Conservation (phyloP, 2,888 invertebrate species). For the Drosophila macrospina region DNA sequence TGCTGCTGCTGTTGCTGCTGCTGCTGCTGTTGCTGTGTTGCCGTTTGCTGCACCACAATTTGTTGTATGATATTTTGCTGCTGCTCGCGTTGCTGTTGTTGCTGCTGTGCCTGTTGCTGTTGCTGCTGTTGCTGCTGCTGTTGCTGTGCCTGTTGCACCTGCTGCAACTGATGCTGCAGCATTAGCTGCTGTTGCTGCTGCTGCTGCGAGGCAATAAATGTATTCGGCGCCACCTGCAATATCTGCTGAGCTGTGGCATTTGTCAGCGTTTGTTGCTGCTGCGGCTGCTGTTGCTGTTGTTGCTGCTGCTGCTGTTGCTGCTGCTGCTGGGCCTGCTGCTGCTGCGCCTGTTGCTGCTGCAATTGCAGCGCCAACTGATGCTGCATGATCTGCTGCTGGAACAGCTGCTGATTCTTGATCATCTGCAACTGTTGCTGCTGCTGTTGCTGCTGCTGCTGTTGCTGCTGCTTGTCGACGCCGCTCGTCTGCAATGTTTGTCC, state of each 20-base stretch:
- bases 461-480: constrained; percentile 83
- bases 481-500: constrained; percentile 81
- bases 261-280: constrained; percentile 71
- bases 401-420: constrained; percentile 76
- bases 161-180: constrained; percentile 84
- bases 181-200: constrained; percentile 83
- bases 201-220: constrained; percentile 86
- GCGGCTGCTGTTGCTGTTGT: constrained; percentile 85
- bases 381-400: constrained; percentile 80
- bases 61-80: constrained; percentile 57
- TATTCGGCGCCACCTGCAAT: constrained; percentile 83
- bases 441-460: constrained; percentile 57
- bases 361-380: constrained; percentile 80
- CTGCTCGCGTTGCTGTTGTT: constrained; percentile 82
- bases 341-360: constrained; percentile 83
- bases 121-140: constrained; percentile 86
- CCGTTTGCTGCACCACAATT: constrained; percentile 67
- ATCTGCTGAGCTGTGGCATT: constrained; percentile 76
- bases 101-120: constrained; percentile 86
- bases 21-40: constrained; percentile 82
- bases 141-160: constrained; percentile 86
- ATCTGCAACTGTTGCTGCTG: constrained; percentile 81
- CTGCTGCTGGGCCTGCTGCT: constrained; percentile 84
- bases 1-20: constrained; percentile 74
- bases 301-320: constrained; percentile 57